A percentile compares a stretch with the other conserved stretches of the same genome.
Conservation (phyloP, 1,140 invertebrate species). For the Aphelenchoides avenae region DNA sequence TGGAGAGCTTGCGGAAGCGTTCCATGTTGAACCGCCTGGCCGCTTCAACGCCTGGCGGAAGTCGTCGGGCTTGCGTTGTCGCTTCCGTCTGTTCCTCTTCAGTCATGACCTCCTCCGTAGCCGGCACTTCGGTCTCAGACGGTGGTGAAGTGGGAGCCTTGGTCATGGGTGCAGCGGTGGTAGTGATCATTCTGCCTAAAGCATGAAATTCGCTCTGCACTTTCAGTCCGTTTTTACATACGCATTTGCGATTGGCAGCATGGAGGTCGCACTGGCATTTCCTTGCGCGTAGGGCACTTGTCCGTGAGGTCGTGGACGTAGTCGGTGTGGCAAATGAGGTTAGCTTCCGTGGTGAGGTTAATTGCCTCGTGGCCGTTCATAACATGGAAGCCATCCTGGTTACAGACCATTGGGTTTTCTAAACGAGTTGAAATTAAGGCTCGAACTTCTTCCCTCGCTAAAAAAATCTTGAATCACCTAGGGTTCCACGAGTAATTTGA, state of each 20-base stretch:
- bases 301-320: constrained; percentile 41
- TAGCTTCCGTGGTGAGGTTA: constrained; percentile 55
- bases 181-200: constrained; percentile 1
- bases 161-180: constrained; percentile 14
- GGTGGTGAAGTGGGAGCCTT: no score
- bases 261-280: constrained; percentile 24
- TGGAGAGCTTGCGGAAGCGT: no score
- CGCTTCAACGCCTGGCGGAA: no score
- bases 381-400: constrained; percentile 56
- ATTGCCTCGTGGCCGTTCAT: constrained; percentile 57
- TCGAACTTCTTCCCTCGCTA: constrained; percentile 1
- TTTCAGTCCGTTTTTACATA: constrained; percentile 9
- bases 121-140: no score
- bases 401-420: constrained; percentile 59
- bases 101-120: no score
- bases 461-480: no score
- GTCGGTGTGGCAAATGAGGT: constrained; percentile 53
- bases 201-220: constrained; percentile 5
- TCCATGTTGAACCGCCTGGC: no score
- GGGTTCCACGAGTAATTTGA: no score
- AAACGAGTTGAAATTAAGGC: background rate
- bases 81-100: no score
- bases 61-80: no score
- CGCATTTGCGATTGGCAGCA: constrained; percentile 23
- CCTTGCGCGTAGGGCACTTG: constrained; percentile 42